Base-by-base conservation (phyloP, 2,797 vertebrate genomes). In the Ctenopoma kingsleyae region DNA sequence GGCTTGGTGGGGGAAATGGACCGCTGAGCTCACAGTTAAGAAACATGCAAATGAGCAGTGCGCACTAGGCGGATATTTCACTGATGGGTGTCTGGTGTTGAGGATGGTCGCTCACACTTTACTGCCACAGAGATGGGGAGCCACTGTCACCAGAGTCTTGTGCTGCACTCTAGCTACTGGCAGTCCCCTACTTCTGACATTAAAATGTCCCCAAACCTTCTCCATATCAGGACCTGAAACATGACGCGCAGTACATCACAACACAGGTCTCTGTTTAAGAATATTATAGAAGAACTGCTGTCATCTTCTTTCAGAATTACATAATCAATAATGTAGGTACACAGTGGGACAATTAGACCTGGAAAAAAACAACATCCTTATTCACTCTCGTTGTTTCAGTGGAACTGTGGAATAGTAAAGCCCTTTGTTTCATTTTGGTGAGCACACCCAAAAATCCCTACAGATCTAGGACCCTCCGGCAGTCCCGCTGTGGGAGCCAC, bases 41-140 rank as follows among this genome's bases (percentile, higher is more conserved):
- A 73, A 76, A 76, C 74, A 87, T 86, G 82, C 83, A 90, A 87
- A 89, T 84, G 82, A 89, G 78, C 69, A 60, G 64, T 4, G 41
- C 30, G n/a, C 81, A 71, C 63, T 5, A 60, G 67, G 61, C 38
- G 40, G 57, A 52, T 85, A 81, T 76, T 75, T 71, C 69, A 72
- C 68, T 78, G 78, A 78, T 68, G 71, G 76, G 62, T 67, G 82
- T 67, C 67, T 82, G 78, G 59, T 78, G 86, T 73, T 57, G 72
- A 66, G 74, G 59, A 75, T 60, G 67, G 62, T 66, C 60, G 62
- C 36, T 16, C 76, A 53, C 71, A 60, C 60, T 36, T 38, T 32
- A 81, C 81, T 84, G 74, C 82, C 84, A 87, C 74, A 74, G 81
- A 89, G 82, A 89, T 74, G 72, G 72, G 44, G 77, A 75, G 73